Conservation (phyloP, 2,888 invertebrate species). For the Xestia c-nigrum region DNA sequence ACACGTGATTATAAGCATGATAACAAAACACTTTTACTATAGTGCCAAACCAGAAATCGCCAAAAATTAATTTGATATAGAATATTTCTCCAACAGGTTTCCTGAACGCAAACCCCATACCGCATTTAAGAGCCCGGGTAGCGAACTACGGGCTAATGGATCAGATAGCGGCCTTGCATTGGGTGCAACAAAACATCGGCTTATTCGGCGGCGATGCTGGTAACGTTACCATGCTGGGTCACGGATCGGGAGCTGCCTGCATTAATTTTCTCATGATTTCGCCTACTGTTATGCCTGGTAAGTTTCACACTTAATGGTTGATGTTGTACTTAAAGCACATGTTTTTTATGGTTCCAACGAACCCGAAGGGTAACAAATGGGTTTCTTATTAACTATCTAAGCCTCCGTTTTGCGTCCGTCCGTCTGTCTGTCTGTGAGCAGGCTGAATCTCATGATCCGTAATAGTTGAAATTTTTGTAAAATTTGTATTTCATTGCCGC, state of each 20-base stretch:
- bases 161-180: slow-evolving; percentile 98
- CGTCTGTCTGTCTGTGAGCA: too few species aligned
- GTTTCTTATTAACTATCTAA: too few species aligned
- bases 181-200: slow-evolving; percentile 98
- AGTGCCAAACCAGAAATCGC: too few species aligned
- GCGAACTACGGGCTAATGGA: slow-evolving; percentile 99
- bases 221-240: slow-evolving; percentile 98
- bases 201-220: slow-evolving; percentile 98
- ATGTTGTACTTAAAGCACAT: neutral
- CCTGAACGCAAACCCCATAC: slow-evolving; percentile 96
- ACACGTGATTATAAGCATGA: too few species aligned
- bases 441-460: too few species aligned
- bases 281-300: slow-evolving; percentile 95
- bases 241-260: slow-evolving; percentile 99
- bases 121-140: slow-evolving; percentile 95
- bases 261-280: slow-evolving; percentile 99
- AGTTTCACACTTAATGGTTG: slow-evolving; percentile 7
- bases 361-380: too few species aligned
- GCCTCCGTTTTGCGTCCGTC: too few species aligned
- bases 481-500: too few species aligned
- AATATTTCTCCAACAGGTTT: slow-evolving; percentile 92
- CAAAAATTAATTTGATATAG: too few species aligned
- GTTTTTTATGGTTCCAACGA: neutral
- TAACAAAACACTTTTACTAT: too few species aligned
- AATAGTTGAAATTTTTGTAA: too few species aligned